phyloP scores from a whole-genome alignment of 2,797 vertebrate genomes.

The Acanthurus leucopareius region DNA sequence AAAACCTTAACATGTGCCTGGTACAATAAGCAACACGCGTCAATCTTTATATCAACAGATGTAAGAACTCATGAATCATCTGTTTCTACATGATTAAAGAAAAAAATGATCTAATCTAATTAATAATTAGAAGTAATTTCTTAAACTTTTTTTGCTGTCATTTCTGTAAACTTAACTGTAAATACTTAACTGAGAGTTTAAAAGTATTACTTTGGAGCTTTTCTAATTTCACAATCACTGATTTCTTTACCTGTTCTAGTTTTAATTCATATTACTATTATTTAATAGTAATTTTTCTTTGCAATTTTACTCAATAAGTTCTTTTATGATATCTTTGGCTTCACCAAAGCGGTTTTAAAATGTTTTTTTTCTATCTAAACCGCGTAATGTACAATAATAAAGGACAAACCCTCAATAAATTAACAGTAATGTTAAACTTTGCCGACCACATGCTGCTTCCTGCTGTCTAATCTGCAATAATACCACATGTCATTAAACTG shows the following conservation, averaged over 20 bases:
- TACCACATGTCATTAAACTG: background rate
- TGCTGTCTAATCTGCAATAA: background rate
- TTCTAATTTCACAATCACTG: background rate
- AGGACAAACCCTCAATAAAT: background rate
- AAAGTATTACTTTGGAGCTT: background rate
- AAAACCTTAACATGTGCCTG: constrained; percentile 1
- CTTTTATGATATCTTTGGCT: background rate
- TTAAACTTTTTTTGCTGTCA: background rate
- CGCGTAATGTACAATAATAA: background rate
- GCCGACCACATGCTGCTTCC: background rate
- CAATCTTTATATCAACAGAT: background rate
- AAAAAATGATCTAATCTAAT: background rate
- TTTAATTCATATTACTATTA: background rate
- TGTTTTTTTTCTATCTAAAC: background rate
- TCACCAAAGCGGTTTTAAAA: background rate
- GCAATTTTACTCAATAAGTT: background rate
- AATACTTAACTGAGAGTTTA: background rate
- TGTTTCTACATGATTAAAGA: background rate
- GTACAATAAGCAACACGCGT: constrained; percentile 16
- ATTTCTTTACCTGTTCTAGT: constrained; percentile 1
- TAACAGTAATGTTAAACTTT: background rate
- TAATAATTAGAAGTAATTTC: background rate
- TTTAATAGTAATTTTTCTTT: background rate
- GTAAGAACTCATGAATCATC: background rate
- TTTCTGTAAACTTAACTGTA: background rate